A percentile compares a stretch with the other conserved stretches of the same genome.
Conservation (phyloP, 2,797 vertebrate species). For the Gorsachius magnificus region DNA sequence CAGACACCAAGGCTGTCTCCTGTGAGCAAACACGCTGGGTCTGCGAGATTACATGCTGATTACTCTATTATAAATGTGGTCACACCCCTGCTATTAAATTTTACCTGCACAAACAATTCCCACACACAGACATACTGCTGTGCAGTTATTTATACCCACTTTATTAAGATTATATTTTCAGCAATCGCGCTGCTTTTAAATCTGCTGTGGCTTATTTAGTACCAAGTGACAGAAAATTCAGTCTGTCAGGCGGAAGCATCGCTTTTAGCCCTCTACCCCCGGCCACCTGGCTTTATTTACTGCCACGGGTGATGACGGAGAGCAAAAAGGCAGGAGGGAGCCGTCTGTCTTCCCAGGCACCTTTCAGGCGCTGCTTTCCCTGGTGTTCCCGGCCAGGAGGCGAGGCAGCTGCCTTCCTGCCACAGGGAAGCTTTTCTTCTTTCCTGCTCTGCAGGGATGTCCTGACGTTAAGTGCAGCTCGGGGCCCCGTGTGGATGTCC, state of each 20-base stretch:
- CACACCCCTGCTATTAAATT: conserved; percentile 36
- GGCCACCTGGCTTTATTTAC: not conserved
- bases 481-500: fast-evolving
- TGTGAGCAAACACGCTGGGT: not conserved
- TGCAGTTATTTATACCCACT: conserved; percentile 15
- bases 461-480: fast-evolving
- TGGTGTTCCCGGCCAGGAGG: fast-evolving
- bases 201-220: not conserved
- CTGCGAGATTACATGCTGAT: not conserved
- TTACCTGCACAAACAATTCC: conserved; percentile 43
- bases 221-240: not conserved
- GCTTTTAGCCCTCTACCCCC: not conserved
- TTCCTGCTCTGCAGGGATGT: fast-evolving
- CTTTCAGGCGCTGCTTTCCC: not conserved
- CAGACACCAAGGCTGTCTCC: conserved; percentile 20
- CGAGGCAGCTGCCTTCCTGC: not conserved
- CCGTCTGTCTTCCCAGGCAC: not conserved
- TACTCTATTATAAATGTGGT: not conserved
- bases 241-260: not conserved
- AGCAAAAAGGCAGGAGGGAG: not conserved
- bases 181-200: not conserved
- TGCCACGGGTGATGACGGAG: not conserved
- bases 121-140: not conserved
- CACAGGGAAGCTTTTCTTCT: fast-evolving
- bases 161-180: not conserved